Base-by-base conservation (phyloP, 2,888 invertebrate genomes). In the Leucania comma region DNA sequence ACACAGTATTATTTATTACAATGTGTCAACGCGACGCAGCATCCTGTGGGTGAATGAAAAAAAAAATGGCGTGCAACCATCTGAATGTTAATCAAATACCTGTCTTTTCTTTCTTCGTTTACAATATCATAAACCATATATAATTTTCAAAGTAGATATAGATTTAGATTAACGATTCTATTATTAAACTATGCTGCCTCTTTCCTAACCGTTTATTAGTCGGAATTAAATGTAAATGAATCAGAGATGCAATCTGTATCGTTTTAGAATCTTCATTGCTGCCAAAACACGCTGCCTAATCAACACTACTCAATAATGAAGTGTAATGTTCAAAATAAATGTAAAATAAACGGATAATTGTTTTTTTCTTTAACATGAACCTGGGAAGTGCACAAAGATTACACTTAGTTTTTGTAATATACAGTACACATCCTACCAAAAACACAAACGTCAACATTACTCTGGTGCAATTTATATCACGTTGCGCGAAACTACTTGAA, bases 241-340 rank as follows among this genome's bases (percentile, higher is more conserved):
- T 32, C 46, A 22, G 35, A 48, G 38, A 65, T 22, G 17, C 10
- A 53, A 50, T 38, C 12, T 69, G 61, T 61, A 26, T 61, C 5
- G 17, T 48, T 78, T 66, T 22, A 62, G 26, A 58, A 72, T n/a
- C 12, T 35, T 32, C 9, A 35, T 62, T 79, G 75, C 75, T 79
- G 68, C 74, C 73, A 32, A 72, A 67, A 61, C 57, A 50, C 53
- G 77, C 68, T 79, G 65, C 78, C 80, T 61, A 29, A 24, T 54
- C 54, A 60, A 61, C 48, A 73, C 48, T 74, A 61, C 61, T 35
- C 35, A 54, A 58, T 20, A 60, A 51, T 57, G 14, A 68, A 68
- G 20, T 53, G 26, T 53, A 58, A 64, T 32, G 24, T 72, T 46
- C 54, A 64, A 56, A 50, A 70, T 42, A 65, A 61, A 68, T n/a